phyloP scores from a whole-genome alignment of 2,888 invertebrate species.

The Eledona agricola region DNA sequence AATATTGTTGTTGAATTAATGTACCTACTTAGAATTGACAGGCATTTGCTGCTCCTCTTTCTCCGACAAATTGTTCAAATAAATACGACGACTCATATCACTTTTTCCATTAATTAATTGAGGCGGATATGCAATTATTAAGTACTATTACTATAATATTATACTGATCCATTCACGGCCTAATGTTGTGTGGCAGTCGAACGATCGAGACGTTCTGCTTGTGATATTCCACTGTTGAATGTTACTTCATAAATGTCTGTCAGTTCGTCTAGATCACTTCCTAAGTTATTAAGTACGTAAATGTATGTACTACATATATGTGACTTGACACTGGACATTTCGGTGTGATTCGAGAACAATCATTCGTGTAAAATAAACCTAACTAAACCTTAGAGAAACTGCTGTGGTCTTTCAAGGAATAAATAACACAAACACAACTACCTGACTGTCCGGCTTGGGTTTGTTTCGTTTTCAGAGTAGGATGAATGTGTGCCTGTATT shows the following conservation, averaged over 20 bases:
- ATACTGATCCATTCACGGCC: conserved; percentile 44
- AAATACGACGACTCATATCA: conserved; percentile 31
- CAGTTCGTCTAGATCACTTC: conserved; percentile 50
- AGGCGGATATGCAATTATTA: conserved; percentile 3
- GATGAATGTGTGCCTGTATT: conserved; percentile 55
- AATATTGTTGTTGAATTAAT: conserved; percentile 60
- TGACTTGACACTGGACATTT: conserved; percentile 59
- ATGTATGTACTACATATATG: no score
- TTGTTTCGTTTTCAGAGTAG: conserved; percentile 36
- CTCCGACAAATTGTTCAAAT: conserved; percentile 21
- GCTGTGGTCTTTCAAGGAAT: conserved; percentile 50
- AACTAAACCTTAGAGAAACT: no score
- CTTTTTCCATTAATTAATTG: conserved; percentile 12
- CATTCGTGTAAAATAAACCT: conserved; percentile 53
- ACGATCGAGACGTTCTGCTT: conserved; percentile 42
- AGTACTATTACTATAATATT: background rate
- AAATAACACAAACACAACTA: conserved; percentile 28
- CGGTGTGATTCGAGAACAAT: conserved; percentile 56
- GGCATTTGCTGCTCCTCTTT: conserved; percentile 43
- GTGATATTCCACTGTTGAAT: conserved; percentile 48
- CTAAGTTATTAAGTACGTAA: conserved; percentile 56
- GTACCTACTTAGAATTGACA: conserved; percentile 57
- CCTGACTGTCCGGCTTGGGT: conserved; percentile 27
- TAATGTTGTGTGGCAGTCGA: conserved; percentile 40
- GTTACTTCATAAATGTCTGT: conserved; percentile 51